Evolutionary conservation across 2,797 vertebrate species (phyloP).

Genomic region (Natrix natrix): DNA sequence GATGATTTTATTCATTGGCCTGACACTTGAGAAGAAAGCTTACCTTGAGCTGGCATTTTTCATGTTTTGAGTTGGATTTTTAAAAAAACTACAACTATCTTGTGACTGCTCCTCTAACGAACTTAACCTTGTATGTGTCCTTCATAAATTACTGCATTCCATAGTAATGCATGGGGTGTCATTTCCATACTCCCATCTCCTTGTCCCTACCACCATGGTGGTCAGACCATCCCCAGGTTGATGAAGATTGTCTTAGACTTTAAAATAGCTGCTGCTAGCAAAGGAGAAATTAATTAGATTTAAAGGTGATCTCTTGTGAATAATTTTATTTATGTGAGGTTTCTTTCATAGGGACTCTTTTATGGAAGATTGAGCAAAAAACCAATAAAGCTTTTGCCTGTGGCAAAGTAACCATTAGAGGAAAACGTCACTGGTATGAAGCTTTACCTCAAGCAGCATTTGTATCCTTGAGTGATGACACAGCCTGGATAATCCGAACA

Average conservation of each 20-base stretch:
- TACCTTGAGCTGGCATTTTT: not conserved
- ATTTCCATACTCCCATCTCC: not conserved
- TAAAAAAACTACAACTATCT: not conserved
- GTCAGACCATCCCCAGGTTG: not conserved
- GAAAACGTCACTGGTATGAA: conserved; percentile 96
- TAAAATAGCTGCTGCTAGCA: not conserved
- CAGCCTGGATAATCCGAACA: conserved; percentile 93
- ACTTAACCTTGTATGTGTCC: too few species aligned
- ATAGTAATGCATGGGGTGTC: not conserved
- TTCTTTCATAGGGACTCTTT: conserved; percentile 79
- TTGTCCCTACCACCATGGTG: not conserved
- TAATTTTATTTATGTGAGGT: conserved; percentile 17
- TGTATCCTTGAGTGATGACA: conserved; percentile 89
- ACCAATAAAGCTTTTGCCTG: conserved; percentile 92
- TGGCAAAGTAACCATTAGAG: conserved; percentile 90
- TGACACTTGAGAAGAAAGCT: not conserved
- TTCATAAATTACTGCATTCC: not conserved
- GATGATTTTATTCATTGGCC: not conserved
- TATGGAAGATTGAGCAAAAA: conserved; percentile 98
- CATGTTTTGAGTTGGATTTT: not conserved
- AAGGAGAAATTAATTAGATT: not conserved
- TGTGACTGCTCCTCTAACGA: not conserved
- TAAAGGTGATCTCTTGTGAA: not conserved
- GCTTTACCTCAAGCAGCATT: conserved; percentile 87
- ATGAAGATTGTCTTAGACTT: not conserved